These are phyloP conservation scores for Motacilla alba DNA, from an alignment of 2,113 vertebrate species.

Conservation along the genomic window DNA sequence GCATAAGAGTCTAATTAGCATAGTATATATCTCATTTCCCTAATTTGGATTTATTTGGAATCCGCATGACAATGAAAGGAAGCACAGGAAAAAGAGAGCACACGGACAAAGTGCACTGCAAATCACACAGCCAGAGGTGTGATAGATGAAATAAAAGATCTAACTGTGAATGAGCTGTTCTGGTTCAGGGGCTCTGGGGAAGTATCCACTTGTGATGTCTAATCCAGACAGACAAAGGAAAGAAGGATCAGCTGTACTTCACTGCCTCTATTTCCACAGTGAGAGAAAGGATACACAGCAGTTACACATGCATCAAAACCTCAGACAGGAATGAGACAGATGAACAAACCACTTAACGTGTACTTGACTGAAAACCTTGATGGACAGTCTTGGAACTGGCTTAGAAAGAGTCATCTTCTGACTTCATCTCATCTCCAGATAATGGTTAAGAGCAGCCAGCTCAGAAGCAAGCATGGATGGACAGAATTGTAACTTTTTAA, in stretches of 20 bases:
- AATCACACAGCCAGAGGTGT: not conserved
- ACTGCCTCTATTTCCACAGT: not conserved
- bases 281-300: not conserved
- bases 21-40: not conserved
- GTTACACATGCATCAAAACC: not conserved
- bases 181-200: not conserved
- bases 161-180: not conserved
- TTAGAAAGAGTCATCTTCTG: not conserved
- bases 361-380: not conserved
- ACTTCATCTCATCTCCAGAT: not conserved
- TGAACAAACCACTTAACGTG: not conserved
- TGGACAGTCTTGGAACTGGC: not conserved
- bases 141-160: not conserved
- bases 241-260: not conserved
- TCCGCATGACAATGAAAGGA: rapidly evolving
- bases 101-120: not conserved
- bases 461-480: not conserved
- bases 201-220: not conserved
- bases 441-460: not conserved
- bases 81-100: not conserved
- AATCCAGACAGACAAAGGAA: not conserved
- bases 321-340: not conserved
- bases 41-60: not conserved
- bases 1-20: not conserved
- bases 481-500: not conserved